Evolutionary conservation across 2,113 vertebrate genomes (phyloP).

Genomic region (Stigmatopora nigra): DNA sequence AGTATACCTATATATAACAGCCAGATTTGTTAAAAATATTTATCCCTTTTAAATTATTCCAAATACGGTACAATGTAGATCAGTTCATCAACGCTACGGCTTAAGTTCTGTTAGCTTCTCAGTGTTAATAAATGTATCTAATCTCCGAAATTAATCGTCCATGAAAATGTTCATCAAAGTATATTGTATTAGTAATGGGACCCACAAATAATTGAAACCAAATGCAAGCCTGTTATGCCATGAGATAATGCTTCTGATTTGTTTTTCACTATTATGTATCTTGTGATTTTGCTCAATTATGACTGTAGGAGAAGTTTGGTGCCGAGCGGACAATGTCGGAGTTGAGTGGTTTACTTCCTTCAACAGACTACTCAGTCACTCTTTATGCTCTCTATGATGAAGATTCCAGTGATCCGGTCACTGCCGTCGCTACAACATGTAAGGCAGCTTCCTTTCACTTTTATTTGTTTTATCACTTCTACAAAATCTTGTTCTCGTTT

Average conservation of each 20-base stretch:
- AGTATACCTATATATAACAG: no score
- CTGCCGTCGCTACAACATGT: conserved; percentile 78
- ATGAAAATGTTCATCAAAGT: no score
- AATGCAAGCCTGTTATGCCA: not conserved
- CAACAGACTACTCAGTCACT: conserved; percentile 76
- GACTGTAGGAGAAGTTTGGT: conserved; percentile 75
- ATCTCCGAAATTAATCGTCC: no score
- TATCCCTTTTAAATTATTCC: no score
- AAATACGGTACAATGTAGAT: no score
- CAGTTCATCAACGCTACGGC: no score
- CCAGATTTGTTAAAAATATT: no score
- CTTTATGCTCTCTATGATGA: conserved; percentile 82
- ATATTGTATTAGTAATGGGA: not conserved
- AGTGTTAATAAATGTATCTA: no score
- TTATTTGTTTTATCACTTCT: not conserved
- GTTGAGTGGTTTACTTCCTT: conserved; percentile 72
- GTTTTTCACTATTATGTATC: not conserved
- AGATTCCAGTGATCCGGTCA: conserved; percentile 81
- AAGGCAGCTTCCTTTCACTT: not conserved
- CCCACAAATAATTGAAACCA: not conserved
- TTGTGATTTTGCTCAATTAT: not conserved
- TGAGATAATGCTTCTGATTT: not conserved
- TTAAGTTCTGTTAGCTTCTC: no score
- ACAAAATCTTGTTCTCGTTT: not conserved
- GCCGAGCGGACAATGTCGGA: conserved; percentile 70